Conservation (phyloP, 1,140 invertebrate species). For the Dreissena polymorpha region DNA sequence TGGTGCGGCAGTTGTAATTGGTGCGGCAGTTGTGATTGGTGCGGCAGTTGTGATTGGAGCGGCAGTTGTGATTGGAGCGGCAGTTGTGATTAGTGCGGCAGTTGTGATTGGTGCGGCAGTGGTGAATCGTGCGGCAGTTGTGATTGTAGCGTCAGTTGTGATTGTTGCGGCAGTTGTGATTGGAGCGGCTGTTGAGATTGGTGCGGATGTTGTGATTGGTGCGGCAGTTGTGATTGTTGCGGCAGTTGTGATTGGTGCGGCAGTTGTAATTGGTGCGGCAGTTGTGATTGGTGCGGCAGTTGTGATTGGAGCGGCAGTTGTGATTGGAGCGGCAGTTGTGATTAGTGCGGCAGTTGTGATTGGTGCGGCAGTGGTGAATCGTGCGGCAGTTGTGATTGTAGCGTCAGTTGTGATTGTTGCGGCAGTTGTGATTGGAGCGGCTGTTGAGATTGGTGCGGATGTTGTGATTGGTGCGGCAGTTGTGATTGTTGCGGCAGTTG, state of each 20-base stretch:
- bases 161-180: background rate
- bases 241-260: background rate
- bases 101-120: background rate
- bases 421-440: background rate
- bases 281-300: background rate
- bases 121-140: background rate
- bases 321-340: background rate
- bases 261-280: background rate
- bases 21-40: background rate
- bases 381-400: background rate
- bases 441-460: background rate
- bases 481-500: background rate
- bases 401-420: background rate
- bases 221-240: background rate
- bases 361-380: background rate
- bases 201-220: background rate
- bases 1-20: background rate
- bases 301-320: background rate
- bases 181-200: background rate
- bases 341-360: background rate
- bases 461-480: background rate
- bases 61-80: background rate
- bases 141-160: too few relatives aligned
- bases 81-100: background rate
- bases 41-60: background rate